These are phyloP conservation scores for Monochamus alternatus DNA, from an alignment of 2,888 invertebrate genomes.

Conservation along the genomic window DNA sequence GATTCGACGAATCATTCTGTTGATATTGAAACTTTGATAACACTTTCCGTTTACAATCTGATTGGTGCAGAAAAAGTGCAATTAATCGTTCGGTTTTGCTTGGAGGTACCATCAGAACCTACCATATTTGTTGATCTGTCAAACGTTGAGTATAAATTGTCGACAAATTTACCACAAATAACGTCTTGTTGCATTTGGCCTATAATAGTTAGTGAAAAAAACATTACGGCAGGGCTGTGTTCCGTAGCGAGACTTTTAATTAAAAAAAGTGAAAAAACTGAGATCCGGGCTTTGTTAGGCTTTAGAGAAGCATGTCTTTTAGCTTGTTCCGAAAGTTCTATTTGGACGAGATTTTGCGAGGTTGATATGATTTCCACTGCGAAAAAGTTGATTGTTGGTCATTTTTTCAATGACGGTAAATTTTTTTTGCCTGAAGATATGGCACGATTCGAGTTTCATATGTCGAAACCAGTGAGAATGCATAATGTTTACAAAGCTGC, in stretches of 20 bases:
- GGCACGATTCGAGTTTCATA: slow-evolving; percentile 86
- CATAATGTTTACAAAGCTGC: slow-evolving; percentile 89
- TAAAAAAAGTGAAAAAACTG: slow-evolving; percentile 65
- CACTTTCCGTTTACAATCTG: slow-evolving; percentile 55
- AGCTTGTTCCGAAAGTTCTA: slow-evolving; percentile 87
- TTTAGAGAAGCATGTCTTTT: slow-evolving; percentile 86
- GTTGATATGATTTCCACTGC: slow-evolving; percentile 81
- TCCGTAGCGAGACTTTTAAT: slow-evolving; percentile 80
- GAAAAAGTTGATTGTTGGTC: slow-evolving; percentile 67
- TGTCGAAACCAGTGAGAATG: slow-evolving; percentile 86
- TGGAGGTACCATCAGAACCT: slow-evolving; percentile 49
- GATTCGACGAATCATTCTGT: slow-evolving; percentile 44
- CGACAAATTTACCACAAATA: slow-evolving; percentile 67
- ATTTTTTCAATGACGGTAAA: slow-evolving; percentile 47
- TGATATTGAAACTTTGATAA: slow-evolving; percentile 55
- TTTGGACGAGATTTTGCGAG: slow-evolving; percentile 96
- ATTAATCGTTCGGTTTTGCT: slow-evolving; percentile 47
- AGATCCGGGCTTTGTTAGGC: slow-evolving; percentile 76
- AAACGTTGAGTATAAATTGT: slow-evolving; percentile 66
- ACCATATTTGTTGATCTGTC: slow-evolving; percentile 66
- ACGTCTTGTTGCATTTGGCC: slow-evolving; percentile 74
- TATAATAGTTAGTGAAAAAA: slow-evolving; percentile 75
- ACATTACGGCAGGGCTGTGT: slow-evolving; percentile 84
- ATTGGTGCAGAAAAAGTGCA: slow-evolving; percentile 46
- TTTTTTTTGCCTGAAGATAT: slow-evolving; percentile 79